phyloP scores from a whole-genome alignment of 2,888 invertebrate species.

The Gandaritis pyraliata region DNA sequence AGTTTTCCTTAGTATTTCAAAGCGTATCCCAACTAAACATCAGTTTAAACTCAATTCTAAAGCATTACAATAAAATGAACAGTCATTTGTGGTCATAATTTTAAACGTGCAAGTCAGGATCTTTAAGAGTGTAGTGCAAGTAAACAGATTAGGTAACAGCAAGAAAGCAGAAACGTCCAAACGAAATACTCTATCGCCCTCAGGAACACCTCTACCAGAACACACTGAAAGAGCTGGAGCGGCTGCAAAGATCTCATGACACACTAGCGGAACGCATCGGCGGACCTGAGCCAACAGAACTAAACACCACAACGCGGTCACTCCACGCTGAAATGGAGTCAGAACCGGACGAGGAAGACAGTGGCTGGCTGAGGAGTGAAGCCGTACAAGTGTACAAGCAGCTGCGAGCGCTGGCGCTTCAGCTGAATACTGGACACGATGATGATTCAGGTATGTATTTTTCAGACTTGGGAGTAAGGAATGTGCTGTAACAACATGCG shows the following conservation, averaged over 20 bases:
- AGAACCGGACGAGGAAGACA: constrained; percentile 85
- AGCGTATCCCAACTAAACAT: too few species aligned
- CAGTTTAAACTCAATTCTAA: too few species aligned
- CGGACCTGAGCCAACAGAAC: constrained; percentile 78
- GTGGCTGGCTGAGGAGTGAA: constrained; percentile 86
- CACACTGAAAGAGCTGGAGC: constrained; percentile 87
- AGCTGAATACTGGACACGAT: constrained; percentile 90
- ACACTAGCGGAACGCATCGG: constrained; percentile 89
- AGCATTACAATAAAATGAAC: too few species aligned
- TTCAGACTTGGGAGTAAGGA: too few species aligned
- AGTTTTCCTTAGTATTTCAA: too few species aligned
- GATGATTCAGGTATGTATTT: constrained; percentile 86
- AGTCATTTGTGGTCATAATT: too few species aligned
- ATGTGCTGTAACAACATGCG: too few species aligned
- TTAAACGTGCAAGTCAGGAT: too few species aligned
- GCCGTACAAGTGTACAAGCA: constrained; percentile 90
- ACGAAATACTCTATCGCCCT: background rate
- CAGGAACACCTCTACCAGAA: constrained; percentile 83
- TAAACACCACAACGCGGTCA: constrained; percentile 85
- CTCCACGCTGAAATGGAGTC: constrained; percentile 96
- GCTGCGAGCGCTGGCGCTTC: constrained; percentile 88
- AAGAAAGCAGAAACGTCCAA: background rate
- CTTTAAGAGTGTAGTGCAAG: too few species aligned
- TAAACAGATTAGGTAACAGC: background rate
- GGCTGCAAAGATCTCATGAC: constrained; percentile 89